Evolutionary conservation across 1,140 invertebrate species (phyloP).

Genomic region (Trinorchestia longiramus): DNA sequence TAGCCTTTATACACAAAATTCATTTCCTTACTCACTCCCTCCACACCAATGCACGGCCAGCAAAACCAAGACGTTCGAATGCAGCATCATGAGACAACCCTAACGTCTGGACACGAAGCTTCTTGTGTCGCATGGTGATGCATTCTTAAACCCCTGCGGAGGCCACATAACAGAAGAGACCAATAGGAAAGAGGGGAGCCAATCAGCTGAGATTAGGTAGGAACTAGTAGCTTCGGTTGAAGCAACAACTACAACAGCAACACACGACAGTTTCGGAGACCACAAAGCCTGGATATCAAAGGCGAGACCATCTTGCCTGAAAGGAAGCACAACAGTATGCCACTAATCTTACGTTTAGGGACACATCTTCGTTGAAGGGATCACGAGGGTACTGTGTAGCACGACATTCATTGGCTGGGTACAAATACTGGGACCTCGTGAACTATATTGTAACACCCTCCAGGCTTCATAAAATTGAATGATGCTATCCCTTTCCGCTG

Average conservation of each 20-base stretch:
- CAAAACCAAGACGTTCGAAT: too few species aligned
- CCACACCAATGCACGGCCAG: too few species aligned
- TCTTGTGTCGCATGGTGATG: too few species aligned
- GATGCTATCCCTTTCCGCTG: too few species aligned
- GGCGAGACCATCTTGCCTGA: not conserved
- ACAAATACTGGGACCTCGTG: not conserved
- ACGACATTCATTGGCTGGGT: not conserved
- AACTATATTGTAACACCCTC: too few species aligned
- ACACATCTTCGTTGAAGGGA: not conserved
- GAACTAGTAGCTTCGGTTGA: not conserved
- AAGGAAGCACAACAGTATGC: not conserved
- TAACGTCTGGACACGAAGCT: too few species aligned
- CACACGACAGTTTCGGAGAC: not conserved
- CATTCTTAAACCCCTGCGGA: too few species aligned
- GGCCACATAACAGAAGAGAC: too few species aligned
- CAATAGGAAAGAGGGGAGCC: not conserved
- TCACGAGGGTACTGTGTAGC: not conserved
- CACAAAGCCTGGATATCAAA: not conserved
- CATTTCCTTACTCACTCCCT: too few species aligned
- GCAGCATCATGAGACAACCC: too few species aligned
- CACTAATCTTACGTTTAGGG: not conserved
- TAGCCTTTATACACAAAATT: too few species aligned
- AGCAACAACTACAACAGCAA: not conserved
- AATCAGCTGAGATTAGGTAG: not conserved
- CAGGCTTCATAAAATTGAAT: too few species aligned